phyloP scores from a whole-genome alignment of 2,797 vertebrate genomes.

The Acanthiza pusilla region DNA sequence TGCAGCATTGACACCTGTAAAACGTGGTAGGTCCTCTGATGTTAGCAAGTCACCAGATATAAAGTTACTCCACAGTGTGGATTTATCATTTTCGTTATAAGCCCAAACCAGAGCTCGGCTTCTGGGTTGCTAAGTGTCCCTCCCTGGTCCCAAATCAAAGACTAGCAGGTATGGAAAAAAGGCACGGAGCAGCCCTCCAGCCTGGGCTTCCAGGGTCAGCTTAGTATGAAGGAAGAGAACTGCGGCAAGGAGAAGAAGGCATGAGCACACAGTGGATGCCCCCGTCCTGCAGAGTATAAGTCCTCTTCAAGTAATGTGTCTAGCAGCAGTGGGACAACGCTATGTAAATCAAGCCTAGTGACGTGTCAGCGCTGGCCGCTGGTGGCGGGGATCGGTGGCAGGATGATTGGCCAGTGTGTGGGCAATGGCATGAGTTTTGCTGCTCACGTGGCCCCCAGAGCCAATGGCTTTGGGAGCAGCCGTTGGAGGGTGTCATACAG shows the following conservation, averaged over 20 bases:
- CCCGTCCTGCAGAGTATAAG: neutral
- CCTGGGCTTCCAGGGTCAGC: neutral
- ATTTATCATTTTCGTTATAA: neutral
- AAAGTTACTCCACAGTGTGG: neutral
- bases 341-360: neutral
- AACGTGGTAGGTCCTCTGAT: neutral
- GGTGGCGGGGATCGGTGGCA: neutral
- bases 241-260: neutral
- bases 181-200: neutral
- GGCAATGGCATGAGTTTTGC: neutral
- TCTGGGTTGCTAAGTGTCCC: neutral
- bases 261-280: neutral
- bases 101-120: neutral
- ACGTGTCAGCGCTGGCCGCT: neutral
- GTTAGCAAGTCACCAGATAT: neutral
- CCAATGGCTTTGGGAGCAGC: slow-evolving; percentile 26
- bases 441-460: slow-evolving; percentile 23
- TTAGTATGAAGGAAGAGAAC: neutral
- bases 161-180: neutral
- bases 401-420: slow-evolving; percentile 32
- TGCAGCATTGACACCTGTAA: neutral
- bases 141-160: neutral
- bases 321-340: neutral
- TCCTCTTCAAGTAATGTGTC: neutral
- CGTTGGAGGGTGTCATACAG: neutral